phyloP scores from a whole-genome alignment of 2,888 invertebrate species.

The Coecobrya sp. region DNA sequence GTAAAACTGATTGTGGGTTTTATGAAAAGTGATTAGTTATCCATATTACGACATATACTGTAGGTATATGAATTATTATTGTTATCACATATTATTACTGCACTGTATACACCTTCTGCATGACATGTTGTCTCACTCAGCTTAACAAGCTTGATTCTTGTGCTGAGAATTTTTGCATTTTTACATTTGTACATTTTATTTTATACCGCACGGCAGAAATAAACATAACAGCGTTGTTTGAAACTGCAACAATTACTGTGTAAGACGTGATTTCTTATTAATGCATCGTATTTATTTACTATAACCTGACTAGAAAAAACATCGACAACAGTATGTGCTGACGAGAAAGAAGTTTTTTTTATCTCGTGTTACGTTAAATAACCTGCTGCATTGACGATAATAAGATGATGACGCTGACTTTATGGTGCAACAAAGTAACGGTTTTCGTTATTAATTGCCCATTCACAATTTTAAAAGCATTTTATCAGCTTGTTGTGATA shows the following conservation, averaged over 20 bases:
- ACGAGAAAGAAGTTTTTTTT: background rate
- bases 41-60: constrained; percentile 37
- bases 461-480: constrained; percentile 62
- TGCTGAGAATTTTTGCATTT: background rate
- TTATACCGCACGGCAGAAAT: background rate
- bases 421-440: constrained; percentile 73
- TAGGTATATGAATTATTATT: constrained; percentile 44
- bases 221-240: background rate
- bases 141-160: constrained; percentile 53
- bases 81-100: constrained; percentile 19
- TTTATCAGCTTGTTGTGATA: constrained; percentile 46
- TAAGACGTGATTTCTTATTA: background rate
- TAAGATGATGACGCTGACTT: background rate
- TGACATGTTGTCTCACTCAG: constrained; percentile 62
- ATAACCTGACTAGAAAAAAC: background rate
- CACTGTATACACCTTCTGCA: constrained; percentile 49
- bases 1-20: constrained; percentile 49
- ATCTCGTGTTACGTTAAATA: background rate
- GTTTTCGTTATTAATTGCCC: constrained; percentile 53
- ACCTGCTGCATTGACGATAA: background rate
- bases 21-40: constrained; percentile 62
- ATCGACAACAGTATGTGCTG: background rate
- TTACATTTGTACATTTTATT: background rate
- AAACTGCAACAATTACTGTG: background rate
- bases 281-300: background rate